Percentiles rank a stretch among this genome's conserved stretches.
These are phyloP conservation scores for Eristalis intricaria DNA, from an alignment of 2,888 invertebrate genomes.

Conservation along the genomic window DNA sequence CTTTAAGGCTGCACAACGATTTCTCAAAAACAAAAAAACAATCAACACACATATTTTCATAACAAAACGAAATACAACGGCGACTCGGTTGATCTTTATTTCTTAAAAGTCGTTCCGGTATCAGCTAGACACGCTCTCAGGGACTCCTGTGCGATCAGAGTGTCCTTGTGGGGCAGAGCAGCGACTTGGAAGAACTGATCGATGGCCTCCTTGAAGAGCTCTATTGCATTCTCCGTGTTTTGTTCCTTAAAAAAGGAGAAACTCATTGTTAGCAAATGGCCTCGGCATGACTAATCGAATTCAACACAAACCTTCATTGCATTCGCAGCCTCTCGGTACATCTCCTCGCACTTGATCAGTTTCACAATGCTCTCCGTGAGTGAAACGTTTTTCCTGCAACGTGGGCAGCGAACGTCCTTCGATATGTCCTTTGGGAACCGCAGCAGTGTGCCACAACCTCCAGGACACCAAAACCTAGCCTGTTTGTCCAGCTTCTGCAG, in stretches of 20 bases:
- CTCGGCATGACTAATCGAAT: neutral
- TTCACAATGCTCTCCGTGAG: conserved; percentile 81
- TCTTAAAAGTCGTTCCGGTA: conserved; percentile 76
- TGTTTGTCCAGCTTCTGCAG: conserved; percentile 84
- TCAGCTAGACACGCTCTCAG: conserved; percentile 85
- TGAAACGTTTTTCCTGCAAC: conserved; percentile 82
- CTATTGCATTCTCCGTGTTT: conserved; percentile 83
- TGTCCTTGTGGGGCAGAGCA: conserved; percentile 85
- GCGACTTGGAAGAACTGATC: conserved; percentile 85
- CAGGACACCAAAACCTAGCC: conserved; percentile 81
- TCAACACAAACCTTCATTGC: conserved; percentile 75
- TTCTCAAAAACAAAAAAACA: neutral
- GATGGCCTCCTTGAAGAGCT: conserved; percentile 83
- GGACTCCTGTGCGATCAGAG: conserved; percentile 87
- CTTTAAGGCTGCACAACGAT: no score
- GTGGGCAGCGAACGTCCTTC: conserved; percentile 82
- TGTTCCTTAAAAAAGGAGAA: conserved; percentile 83
- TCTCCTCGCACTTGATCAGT: conserved; percentile 82
- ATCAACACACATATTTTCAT: neutral
- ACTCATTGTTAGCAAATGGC: conserved; percentile 61
- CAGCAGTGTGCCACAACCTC: conserved; percentile 82
- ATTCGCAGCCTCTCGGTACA: conserved; percentile 82
- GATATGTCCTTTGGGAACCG: conserved; percentile 81
- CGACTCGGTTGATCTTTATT: conserved; percentile 72
- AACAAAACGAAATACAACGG: conserved; percentile 10